Evolutionary conservation across 2,888 invertebrate genomes (phyloP).

Genomic region (Hirtodrosophila trivittata): DNA sequence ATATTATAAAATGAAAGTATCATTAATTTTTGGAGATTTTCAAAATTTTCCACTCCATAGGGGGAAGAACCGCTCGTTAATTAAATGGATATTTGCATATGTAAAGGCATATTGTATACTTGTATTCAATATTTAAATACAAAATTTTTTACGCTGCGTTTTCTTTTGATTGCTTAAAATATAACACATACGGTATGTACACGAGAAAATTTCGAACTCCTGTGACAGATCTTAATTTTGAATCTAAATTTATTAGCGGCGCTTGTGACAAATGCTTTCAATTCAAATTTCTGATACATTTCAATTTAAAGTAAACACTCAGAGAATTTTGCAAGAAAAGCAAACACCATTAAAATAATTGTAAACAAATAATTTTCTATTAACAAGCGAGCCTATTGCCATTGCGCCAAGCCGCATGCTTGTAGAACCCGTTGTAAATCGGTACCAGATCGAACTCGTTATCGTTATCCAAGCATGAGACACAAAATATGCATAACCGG

Average conservation of each 20-base stretch:
- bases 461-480: conserved; percentile 65
- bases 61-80: neutral
- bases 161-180: conserved; percentile 2
- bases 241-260: conserved; percentile 49
- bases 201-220: conserved; percentile 20
- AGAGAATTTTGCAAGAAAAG: conserved; percentile 39
- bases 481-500: conserved; percentile 43
- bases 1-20: conserved; percentile 1
- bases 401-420: neutral
- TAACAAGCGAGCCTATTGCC: conserved; percentile 38
- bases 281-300: conserved; percentile 61
- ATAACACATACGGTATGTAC: conserved; percentile 4
- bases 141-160: too few relatives aligned
- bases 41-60: neutral
- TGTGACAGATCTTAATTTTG: conserved; percentile 14
- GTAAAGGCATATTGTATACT: neutral
- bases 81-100: neutral
- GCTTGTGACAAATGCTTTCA: conserved; percentile 38
- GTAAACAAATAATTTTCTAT: conserved; percentile 78
- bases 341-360: conserved; percentile 42
- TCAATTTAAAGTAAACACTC: conserved; percentile 62
- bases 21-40: neutral
- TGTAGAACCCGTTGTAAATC: conserved; percentile 52
- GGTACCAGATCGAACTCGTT: conserved; percentile 73
- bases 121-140: neutral